phyloP scores from a whole-genome alignment of 37 sponge, comb jelly and placozoan genomes.

The Trichoplax adhaerens region DNA sequence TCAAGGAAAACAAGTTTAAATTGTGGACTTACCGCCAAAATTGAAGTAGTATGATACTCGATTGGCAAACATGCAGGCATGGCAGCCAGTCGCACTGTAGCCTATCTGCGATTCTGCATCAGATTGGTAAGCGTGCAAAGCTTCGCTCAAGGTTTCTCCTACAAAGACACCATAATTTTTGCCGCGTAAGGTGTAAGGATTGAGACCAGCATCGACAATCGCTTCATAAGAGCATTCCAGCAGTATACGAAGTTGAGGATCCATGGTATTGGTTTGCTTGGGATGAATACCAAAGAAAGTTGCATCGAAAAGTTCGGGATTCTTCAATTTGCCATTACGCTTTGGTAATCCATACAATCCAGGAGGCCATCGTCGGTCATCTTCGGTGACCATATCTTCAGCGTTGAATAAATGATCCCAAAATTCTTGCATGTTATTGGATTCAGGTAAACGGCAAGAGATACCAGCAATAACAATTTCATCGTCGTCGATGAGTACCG shows the following conservation, averaged over 20 bases:
- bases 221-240: constrained; percentile 39
- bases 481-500: too few relatives aligned
- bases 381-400: constrained; percentile 24
- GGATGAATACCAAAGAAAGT: constrained; percentile 26
- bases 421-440: constrained; percentile 30
- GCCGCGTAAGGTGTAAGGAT: constrained; percentile 14
- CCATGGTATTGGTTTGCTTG: constrained; percentile 26
- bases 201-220: constrained; percentile 24
- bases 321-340: constrained; percentile 12
- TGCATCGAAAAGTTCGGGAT: constrained; percentile 19
- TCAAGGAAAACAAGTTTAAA: too few relatives aligned
- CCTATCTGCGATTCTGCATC: constrained; percentile 6
- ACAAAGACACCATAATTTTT: constrained; percentile 24
- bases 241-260: constrained; percentile 35
- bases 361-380: constrained; percentile 18
- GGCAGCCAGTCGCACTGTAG: constrained; percentile 13
- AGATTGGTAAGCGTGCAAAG: constrained; percentile 12
- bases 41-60: constrained; percentile 21
- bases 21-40: too few relatives aligned
- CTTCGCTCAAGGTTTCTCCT: constrained; percentile 15
- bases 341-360: constrained; percentile 19
- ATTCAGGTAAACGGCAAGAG: constrained; percentile 18
- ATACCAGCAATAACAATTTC: background rate
- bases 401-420: constrained; percentile 23
- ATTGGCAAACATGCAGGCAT: constrained; percentile 20